Conservation (phyloP, 2,797 vertebrate genomes). For the Coregonus sp. region DNA sequence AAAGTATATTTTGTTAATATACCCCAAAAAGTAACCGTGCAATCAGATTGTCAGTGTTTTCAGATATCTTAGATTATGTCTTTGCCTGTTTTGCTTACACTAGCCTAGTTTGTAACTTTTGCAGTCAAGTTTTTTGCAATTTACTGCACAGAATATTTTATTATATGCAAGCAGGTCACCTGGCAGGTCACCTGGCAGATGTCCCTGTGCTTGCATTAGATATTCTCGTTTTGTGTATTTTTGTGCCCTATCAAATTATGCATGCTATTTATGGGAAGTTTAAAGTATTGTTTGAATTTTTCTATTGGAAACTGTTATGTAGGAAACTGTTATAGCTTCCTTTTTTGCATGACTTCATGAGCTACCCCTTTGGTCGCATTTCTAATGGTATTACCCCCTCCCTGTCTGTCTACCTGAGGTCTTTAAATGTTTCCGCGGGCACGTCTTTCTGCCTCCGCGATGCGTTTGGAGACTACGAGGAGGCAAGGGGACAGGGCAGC, state of each 20-base stretch:
- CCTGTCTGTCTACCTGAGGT: slow-evolving; percentile 75
- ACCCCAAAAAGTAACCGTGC: not conserved
- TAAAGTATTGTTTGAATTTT: slow-evolving; percentile 38
- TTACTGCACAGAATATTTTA: too few species aligned
- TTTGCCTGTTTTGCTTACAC: not conserved
- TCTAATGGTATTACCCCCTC: slow-evolving; percentile 39
- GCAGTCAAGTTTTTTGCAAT: not conserved
- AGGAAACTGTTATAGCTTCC: slow-evolving; percentile 42
- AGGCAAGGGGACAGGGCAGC: slow-evolving; percentile 62
- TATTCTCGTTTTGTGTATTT: not conserved
- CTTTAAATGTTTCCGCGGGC: slow-evolving; percentile 78
- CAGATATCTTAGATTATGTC: not conserved
- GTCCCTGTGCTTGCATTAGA: not conserved
- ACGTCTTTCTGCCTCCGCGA: slow-evolving; percentile 74
- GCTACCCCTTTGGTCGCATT: slow-evolving; percentile 19
- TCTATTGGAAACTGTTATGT: slow-evolving; percentile 58
- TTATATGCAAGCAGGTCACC: too few species aligned
- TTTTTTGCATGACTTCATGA: slow-evolving; percentile 8
- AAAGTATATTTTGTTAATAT: not conserved
- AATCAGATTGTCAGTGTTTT: not conserved
- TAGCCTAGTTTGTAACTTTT: not conserved
- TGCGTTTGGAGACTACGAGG: slow-evolving; percentile 64
- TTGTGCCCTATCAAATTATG: not conserved
- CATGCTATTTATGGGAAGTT: not conserved
- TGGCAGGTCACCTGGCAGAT: too few species aligned